Evolutionary conservation across 2,113 vertebrate species (phyloP).

Genomic region (Engystomops pustulosus): DNA sequence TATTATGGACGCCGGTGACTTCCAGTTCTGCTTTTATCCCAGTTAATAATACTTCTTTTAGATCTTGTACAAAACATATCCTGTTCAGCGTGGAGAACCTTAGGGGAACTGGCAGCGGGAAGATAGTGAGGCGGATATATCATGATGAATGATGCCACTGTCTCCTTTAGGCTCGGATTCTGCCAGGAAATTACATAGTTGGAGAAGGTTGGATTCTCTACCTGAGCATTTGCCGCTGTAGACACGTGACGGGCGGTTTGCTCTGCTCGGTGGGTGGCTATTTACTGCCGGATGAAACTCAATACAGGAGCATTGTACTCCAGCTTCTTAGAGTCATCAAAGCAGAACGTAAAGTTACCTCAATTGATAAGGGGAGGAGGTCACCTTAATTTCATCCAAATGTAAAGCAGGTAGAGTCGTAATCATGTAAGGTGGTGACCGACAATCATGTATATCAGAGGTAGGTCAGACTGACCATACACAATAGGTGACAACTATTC

Average conservation of each 20-base stretch:
- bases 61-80: conserved; percentile 41
- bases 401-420: too few species aligned
- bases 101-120: conserved; percentile 32
- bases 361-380: too few species aligned
- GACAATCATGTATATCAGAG: too few species aligned
- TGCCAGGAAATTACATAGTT: conserved; percentile 41
- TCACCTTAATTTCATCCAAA: too few species aligned
- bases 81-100: conserved; percentile 34
- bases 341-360: not conserved
- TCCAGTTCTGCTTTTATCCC: not conserved
- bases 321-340: not conserved
- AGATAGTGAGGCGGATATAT: conserved; percentile 8
- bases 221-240: not conserved
- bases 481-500: too few species aligned
- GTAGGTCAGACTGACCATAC: too few species aligned
- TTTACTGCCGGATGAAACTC: not conserved
- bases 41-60: conserved; percentile 29
- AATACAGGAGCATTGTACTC: not conserved
- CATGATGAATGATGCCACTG: conserved; percentile 30
- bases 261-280: not conserved
- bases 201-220: conserved; percentile 7
- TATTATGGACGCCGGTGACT: not conserved
- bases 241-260: not conserved
- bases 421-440: too few species aligned
- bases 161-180: conserved; percentile 23